phyloP scores from a whole-genome alignment of 1,140 invertebrate genomes.

The Diachasma alloeum region DNA sequence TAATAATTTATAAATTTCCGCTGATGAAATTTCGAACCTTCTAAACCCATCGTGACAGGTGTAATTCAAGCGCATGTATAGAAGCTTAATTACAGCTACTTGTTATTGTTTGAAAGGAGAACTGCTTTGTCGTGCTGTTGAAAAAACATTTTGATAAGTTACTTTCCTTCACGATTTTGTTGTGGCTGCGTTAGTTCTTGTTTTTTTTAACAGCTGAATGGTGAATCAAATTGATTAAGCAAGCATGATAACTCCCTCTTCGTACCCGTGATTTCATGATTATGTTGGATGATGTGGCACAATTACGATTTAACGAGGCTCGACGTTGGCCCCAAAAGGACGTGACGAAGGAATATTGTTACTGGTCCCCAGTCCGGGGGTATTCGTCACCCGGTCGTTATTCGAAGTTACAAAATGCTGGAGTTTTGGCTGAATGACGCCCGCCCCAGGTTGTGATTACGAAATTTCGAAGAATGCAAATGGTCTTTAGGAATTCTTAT shows the following conservation, averaged over 20 bases:
- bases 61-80: not conserved
- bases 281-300: constrained; percentile 37
- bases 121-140: not conserved
- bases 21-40: not conserved
- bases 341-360: constrained; percentile 38
- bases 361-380: not conserved
- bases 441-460: not conserved
- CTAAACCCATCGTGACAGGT: not conserved
- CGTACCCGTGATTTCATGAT: constrained; percentile 35
- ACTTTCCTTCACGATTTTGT: not conserved
- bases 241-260: constrained; percentile 29
- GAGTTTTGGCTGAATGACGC: no score
- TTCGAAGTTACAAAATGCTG: not conserved
- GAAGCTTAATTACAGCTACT: not conserved
- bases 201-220: constrained; percentile 24
- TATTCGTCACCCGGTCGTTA: constrained; percentile 2
- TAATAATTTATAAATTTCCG: no score
- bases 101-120: not conserved
- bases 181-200: not conserved
- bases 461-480: not conserved
- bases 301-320: constrained; percentile 39
- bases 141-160: not conserved
- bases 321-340: constrained; percentile 32
- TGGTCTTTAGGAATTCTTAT: no score
- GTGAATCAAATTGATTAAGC: constrained; percentile 34